A percentile compares a stretch with the other conserved stretches of the same genome.
Evolutionary conservation across 1,140 invertebrate species (phyloP).

Genomic region (Eurytemora carolleeae): DNA sequence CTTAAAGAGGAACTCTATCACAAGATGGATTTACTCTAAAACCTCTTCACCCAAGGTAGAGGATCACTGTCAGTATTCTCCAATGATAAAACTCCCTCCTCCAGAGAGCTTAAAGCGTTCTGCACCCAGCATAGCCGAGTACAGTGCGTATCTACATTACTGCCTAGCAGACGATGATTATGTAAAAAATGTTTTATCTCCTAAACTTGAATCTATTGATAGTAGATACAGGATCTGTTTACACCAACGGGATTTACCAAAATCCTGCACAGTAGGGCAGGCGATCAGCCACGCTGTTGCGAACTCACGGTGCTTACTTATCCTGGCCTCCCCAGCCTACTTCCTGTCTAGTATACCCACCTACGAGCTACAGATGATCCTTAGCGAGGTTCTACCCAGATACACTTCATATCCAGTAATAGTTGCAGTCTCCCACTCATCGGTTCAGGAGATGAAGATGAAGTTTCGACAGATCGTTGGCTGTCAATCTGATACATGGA

Average conservation of each 20-base stretch:
- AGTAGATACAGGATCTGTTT: constrained; percentile 71
- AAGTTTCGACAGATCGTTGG: not conserved
- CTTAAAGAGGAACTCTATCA: not conserved
- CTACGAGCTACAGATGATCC: not conserved
- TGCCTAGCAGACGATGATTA: constrained; percentile 78
- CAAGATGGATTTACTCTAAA: not conserved
- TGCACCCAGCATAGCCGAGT: not conserved
- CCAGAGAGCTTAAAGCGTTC: not conserved
- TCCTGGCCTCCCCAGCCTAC: not conserved
- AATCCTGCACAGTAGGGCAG: constrained; percentile 4
- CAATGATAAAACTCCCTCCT: not conserved
- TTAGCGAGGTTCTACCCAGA: not conserved
- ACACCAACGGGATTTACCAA: constrained; percentile 66
- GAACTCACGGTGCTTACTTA: not conserved
- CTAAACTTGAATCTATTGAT: constrained; percentile 47
- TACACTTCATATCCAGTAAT: not conserved
- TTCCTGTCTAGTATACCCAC: not conserved
- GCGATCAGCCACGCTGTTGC: not conserved
- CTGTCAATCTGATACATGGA: not conserved
- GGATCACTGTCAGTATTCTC: not conserved
- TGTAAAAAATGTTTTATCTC: constrained; percentile 47
- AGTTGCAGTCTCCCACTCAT: not conserved
- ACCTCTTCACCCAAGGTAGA: not conserved
- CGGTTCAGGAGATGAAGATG: not conserved
- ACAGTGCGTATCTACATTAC: constrained; percentile 63